These are phyloP conservation scores for Vanacampus margaritifer DNA, from an alignment of 2,113 vertebrate species.

Conservation along the genomic window DNA sequence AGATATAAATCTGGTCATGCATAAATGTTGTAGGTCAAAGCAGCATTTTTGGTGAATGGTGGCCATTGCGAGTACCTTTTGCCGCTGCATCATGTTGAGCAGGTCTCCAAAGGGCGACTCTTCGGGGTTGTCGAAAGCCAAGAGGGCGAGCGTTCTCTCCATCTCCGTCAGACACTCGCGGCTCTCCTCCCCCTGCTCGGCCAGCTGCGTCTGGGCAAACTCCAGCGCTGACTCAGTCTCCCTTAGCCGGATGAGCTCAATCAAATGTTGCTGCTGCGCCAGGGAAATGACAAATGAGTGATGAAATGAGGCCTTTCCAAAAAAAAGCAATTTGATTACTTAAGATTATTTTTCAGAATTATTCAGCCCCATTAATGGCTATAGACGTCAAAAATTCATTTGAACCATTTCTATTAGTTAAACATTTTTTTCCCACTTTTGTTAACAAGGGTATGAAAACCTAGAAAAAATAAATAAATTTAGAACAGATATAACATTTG, in stretches of 20 bases:
- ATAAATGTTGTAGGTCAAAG: neutral
- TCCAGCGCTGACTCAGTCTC: constrained; percentile 97
- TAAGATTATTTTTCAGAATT: too few relatives aligned
- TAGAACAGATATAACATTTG: too few relatives aligned
- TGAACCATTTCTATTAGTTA: too few relatives aligned
- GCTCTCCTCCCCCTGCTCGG: constrained; percentile 97
- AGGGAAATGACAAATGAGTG: constrained; percentile 5
- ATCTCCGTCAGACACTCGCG: constrained; percentile 96
- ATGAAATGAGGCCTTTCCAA: neutral
- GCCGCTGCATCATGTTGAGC: constrained; percentile 97
- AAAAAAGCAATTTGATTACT: neutral
- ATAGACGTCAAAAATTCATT: too few relatives aligned
- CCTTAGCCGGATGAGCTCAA: constrained; percentile 94
- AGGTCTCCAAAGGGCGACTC: constrained; percentile 97
- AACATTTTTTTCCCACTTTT: too few relatives aligned
- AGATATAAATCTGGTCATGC: neutral
- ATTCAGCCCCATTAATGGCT: too few relatives aligned
- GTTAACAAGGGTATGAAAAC: too few relatives aligned
- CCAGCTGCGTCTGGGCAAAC: constrained; percentile 96
- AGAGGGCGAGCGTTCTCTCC: constrained; percentile 92
- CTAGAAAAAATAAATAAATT: too few relatives aligned
- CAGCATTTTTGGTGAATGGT: neutral
- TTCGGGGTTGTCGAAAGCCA: constrained; percentile 96
- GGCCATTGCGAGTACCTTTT: constrained; percentile 79
- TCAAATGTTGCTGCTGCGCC: constrained; percentile 93